Evolutionary conservation across 2,888 invertebrate genomes (phyloP), one percentile per base, ranked within the genome.

Genomic region (Palloptera scutellata): DNA sequence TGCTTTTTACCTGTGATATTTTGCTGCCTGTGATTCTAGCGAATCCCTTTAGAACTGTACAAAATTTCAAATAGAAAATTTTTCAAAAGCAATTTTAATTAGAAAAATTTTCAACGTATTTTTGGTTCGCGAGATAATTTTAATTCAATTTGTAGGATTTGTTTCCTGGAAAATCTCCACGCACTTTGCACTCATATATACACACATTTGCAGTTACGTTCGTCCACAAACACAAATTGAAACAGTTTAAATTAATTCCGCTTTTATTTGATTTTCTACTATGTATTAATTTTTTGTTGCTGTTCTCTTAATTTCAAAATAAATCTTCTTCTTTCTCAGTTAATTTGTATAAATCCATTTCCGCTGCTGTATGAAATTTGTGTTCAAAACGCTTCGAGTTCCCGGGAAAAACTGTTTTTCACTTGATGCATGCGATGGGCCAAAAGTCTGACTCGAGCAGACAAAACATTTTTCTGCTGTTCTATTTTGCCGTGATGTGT

Each of bases 321-420:
- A 11, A 61, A 54, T 61, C 42, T 61, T 45, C 20, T 68, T 68
- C 57, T 67, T 15, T 67, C 43, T 63, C 54, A 52, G 41, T 10
- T 48, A 17, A 13, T 19, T 19, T 17, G n/a, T n/a, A 54, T 17
- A 12, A 4, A n/a, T 53, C 54, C 17, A 17, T 17, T 20, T n/a
- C 19, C 19, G 41, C 55, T 61, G 42, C 19, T 59, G 19, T 61
- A 10, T 30, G 72, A 70, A 69, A 60, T 68, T 64, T 68, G 73
- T 74, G 73, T 75, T 75, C 76, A 78, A 82, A 77, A 77, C 81
- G 76, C 78, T 76, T 78, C 77, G 78, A 81, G 79, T 81, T 83
- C 84, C 84, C 84, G 82, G 83, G 84, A 77, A 84, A 82, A 82
- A 89, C 87, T 74, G 88, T 87, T 79, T 76, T 78, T 75, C 77